phyloP scores from a whole-genome alignment of 64 coral and sea anemone species.

The Pachyseris speciosa region DNA sequence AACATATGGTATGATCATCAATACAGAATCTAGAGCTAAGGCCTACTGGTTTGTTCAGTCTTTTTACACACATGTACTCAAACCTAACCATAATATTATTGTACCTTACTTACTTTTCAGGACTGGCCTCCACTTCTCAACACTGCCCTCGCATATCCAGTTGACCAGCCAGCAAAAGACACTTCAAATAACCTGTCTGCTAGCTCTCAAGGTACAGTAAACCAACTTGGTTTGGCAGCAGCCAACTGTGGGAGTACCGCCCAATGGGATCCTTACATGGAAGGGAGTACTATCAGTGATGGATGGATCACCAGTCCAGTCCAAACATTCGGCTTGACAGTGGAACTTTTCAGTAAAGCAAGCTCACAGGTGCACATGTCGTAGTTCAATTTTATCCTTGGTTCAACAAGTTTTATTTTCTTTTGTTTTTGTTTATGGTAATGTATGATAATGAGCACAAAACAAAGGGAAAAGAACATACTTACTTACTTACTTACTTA shows the following conservation, averaged over 20 bases:
- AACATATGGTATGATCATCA: too few species aligned
- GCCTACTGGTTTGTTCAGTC: too few species aligned
- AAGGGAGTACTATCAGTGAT: not conserved
- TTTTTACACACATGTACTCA: too few species aligned
- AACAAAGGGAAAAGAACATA: too few species aligned
- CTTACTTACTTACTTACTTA: too few species aligned
- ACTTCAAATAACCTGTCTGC: not conserved
- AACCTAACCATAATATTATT: too few species aligned
- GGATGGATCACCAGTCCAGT: constrained; percentile 43
- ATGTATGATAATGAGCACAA: too few species aligned
- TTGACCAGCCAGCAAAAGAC: not conserved
- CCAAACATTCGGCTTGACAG: constrained; percentile 44
- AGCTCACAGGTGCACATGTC: not conserved
- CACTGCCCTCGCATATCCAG: constrained; percentile 39
- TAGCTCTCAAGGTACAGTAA: not conserved
- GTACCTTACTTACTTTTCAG: not conserved
- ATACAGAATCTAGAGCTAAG: too few species aligned
- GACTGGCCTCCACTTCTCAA: constrained; percentile 52
- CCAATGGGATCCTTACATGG: not conserved
- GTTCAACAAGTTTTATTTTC: too few species aligned
- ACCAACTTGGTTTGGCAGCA: not conserved
- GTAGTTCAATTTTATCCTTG: too few species aligned
- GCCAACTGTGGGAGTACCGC: not conserved
- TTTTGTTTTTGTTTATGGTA: too few species aligned
- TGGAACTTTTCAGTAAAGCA: constrained; percentile 4